Conservation (phyloP, 2,888 invertebrate species). For the Agriopis leucophaearia region DNA sequence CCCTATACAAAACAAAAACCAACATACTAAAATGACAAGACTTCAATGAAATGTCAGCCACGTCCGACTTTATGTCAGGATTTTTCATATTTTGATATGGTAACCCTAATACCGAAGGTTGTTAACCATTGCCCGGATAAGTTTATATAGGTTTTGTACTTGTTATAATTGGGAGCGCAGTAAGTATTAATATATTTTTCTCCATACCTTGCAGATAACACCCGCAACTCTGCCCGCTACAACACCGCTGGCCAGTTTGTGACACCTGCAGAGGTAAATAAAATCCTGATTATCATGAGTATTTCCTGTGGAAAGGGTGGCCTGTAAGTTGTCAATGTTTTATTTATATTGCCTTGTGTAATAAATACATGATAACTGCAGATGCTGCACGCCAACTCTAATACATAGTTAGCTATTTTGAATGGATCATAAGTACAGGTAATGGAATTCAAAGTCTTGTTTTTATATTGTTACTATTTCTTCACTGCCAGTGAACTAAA, state of each 20-base stretch:
- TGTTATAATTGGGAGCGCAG: background rate
- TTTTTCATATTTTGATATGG: too few species aligned
- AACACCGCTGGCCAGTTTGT: conserved; percentile 69
- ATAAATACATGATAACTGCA: background rate
- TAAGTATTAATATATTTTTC: background rate
- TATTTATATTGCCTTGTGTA: background rate
- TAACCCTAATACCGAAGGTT: background rate
- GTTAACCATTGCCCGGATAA: background rate
- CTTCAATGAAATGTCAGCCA: too few species aligned
- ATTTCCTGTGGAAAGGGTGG: background rate
- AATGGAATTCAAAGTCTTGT: conserved; percentile 2
- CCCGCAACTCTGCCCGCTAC: conserved; percentile 66
- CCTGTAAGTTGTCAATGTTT: background rate
- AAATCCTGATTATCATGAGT: background rate
- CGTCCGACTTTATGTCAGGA: too few species aligned
- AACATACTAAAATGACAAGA: too few species aligned
- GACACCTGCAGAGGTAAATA: conserved; percentile 62
- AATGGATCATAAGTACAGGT: background rate
- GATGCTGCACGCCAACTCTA: background rate
- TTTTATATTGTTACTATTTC: background rate
- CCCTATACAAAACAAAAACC: too few species aligned
- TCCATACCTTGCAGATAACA: conserved; percentile 59
- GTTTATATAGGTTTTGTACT: background rate
- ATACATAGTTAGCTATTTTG: background rate
- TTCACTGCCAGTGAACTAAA: conserved; percentile 32